These are phyloP conservation scores for Tinamus guttatus DNA, from an alignment of 2,113 vertebrate genomes.

Conservation along the genomic window DNA sequence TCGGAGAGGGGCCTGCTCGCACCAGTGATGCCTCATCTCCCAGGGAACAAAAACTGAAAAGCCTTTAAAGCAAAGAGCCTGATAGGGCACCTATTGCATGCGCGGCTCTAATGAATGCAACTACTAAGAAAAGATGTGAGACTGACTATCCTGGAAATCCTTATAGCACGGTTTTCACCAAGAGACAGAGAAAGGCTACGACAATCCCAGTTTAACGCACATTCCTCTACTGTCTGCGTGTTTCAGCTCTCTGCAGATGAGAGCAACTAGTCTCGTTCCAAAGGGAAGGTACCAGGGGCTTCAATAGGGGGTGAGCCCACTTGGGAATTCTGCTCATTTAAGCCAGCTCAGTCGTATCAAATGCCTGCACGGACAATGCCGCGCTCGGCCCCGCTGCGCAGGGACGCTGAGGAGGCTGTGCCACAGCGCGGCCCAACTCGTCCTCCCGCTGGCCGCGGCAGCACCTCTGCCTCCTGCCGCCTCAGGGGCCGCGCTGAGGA, in stretches of 20 bases:
- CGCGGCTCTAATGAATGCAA: neutral
- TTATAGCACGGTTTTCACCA: neutral
- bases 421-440: neutral
- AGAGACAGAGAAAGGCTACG: neutral
- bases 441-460: neutral
- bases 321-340: neutral
- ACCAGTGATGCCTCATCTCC: neutral
- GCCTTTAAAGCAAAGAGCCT: neutral
- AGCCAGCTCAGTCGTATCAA: neutral
- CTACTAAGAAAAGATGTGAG: neutral
- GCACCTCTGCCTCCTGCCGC: neutral
- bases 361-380: neutral
- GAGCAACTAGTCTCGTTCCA: neutral
- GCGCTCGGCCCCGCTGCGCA: neutral
- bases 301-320: neutral
- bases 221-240: neutral
- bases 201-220: neutral
- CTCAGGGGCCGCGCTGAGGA: neutral
- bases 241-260: neutral
- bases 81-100: neutral
- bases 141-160: neutral
- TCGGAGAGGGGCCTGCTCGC: neutral
- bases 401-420: neutral
- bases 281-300: neutral
- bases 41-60: neutral